Evolutionary conservation across 2,797 vertebrate genomes (phyloP), one percentile per base, ranked within the genome.

Genomic region (Poecilia picta): DNA sequence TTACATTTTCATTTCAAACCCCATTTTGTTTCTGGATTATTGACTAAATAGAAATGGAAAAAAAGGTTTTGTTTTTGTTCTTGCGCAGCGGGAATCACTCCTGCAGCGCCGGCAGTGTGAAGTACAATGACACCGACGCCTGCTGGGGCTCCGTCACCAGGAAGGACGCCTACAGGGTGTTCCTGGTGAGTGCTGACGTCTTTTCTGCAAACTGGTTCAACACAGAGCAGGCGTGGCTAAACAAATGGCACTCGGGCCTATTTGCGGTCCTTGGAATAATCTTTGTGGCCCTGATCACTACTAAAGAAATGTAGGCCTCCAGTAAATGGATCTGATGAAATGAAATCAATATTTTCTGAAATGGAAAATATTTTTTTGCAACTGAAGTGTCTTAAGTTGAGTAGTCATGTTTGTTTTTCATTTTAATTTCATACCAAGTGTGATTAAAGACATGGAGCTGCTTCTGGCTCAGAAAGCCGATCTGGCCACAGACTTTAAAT

Each of bases 121-220:
- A 96, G 82, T 96, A 97, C 93, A 98, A 98, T 0, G 98, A 99
- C 77, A 99, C 98, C 0, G 98, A 99, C 72, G 89, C 84, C 1
- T 99, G 98, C 94, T 99, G 98, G 98, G 98, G 97, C 0, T 91
- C 96, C 0, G 95, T 99, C 80, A 96, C 95, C 0, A 94, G 98
- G 18, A 96, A 96, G 74, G 97, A 99, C 72, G 97, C 97, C 6
- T 99, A 99, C 94, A 95, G 97, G 45, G 96, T 98, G 70, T 99
- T 99, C 82, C 88, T 99, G 97, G 98, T 98, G 83, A 97, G 98
- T 95, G 23, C 15, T 11, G 20, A n/a, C 4, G 31, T 15, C 16
- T 55, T 18, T 2, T 74, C 28, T 8, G 25, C 13, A 16, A 46
- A 13, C n/a, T 28, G 41, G 23, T 23, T 31, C 20, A n/a, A 36